phyloP scores from a whole-genome alignment of 2,113 vertebrate genomes.

The Microtus ochrogaster region DNA sequence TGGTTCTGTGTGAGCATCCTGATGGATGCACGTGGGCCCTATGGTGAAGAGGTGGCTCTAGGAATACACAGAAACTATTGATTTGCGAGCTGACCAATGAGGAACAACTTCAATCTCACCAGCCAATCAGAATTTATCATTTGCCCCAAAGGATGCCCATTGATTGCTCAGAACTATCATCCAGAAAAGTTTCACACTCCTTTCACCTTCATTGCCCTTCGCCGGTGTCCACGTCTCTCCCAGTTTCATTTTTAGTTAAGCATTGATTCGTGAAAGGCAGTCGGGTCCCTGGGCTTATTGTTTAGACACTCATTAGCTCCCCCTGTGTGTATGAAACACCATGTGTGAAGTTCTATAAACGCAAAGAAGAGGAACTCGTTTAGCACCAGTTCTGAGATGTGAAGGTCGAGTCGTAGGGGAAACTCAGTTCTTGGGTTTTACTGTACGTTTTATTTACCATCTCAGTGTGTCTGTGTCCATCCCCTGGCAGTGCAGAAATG shows the following conservation, averaged over 20 bases:
- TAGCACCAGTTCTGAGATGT: conserved; percentile 5
- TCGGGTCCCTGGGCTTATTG: neutral
- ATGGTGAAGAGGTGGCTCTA: conserved; percentile 64
- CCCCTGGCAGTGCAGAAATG: neutral
- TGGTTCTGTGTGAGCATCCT: conserved; percentile 32
- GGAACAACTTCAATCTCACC: conserved; percentile 51
- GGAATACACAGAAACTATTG: conserved; percentile 64
- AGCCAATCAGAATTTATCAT: conserved; percentile 54
- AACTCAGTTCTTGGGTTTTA: neutral
- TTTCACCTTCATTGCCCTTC: conserved; percentile 62
- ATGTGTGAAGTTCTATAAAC: neutral
- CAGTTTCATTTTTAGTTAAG: conserved; percentile 40
- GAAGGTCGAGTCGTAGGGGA: neutral
- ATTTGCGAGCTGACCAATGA: conserved; percentile 73
- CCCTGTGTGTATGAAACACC: no score
- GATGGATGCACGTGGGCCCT: conserved; percentile 53
- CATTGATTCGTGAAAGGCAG: conserved; percentile 19
- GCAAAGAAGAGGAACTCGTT: neutral
- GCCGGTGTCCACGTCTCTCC: neutral
- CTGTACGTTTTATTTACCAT: neutral
- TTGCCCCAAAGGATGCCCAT: conserved; percentile 30
- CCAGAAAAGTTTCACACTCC: conserved; percentile 52
- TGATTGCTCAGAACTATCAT: conserved; percentile 14
- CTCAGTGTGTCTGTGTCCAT: neutral
- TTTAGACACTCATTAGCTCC: neutral